Conservation (phyloP, 2,888 invertebrate species). For the Cryptus armator region DNA sequence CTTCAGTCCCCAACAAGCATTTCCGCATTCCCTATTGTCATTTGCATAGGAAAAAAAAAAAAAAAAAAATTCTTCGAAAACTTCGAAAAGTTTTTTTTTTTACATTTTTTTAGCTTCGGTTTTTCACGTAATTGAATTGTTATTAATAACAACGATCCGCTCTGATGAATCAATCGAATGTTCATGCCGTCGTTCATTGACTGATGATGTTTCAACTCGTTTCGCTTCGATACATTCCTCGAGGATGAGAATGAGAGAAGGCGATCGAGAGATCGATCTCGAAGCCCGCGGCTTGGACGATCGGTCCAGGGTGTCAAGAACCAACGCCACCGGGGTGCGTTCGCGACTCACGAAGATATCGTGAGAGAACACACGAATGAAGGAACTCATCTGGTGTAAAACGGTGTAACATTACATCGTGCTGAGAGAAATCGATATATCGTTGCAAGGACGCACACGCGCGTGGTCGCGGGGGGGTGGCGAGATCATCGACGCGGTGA, state of each 20-base stretch:
- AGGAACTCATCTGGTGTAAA: slow-evolving; percentile 67
- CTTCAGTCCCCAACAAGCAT: neutral
- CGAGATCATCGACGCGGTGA: slow-evolving; percentile 53
- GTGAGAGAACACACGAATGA: slow-evolving; percentile 51
- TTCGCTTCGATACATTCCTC: neutral
- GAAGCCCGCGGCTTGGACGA: slow-evolving; percentile 40
- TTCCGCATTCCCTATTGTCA: neutral
- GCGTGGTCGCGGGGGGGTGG: slow-evolving; percentile 48
- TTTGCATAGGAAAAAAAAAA: neutral
- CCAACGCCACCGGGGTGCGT: slow-evolving; percentile 48
- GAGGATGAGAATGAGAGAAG: neutral
- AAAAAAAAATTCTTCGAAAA: neutral
- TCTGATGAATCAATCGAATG: too few species aligned
- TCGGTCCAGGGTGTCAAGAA: slow-evolving; percentile 64
- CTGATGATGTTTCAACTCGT: neutral
- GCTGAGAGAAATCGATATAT: slow-evolving; percentile 75
- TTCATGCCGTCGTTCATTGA: neutral
- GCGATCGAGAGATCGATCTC: neutral
- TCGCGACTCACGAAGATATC: slow-evolving; percentile 39
- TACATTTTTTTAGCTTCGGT: too few species aligned
- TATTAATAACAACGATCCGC: too few species aligned
- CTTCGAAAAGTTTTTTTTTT: too few species aligned
- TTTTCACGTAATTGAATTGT: too few species aligned
- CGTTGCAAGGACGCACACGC: slow-evolving; percentile 74
- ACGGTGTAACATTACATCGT: slow-evolving; percentile 69